These are phyloP conservation scores for Smutsia gigantea DNA, from an alignment of 2,797 vertebrate genomes.

Conservation along the genomic window DNA sequence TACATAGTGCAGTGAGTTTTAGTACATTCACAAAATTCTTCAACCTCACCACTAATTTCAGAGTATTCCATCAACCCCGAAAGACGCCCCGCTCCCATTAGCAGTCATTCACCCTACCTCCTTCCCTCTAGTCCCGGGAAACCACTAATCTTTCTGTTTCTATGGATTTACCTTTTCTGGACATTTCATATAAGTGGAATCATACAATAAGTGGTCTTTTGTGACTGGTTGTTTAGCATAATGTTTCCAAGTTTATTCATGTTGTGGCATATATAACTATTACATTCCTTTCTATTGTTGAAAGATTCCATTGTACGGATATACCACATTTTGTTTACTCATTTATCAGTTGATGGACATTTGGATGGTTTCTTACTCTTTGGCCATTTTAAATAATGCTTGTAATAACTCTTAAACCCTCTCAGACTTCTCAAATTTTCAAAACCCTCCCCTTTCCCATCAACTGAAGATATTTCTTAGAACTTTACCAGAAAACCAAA, in stretches of 20 bases:
- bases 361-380: background rate
- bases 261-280: background rate
- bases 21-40: background rate
- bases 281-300: background rate
- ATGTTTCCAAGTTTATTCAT: background rate
- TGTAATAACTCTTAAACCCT: background rate
- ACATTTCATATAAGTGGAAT: background rate
- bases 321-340: background rate
- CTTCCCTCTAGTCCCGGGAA: background rate
- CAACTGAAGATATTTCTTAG: background rate
- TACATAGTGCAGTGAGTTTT: background rate
- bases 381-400: background rate
- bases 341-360: background rate
- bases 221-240: background rate
- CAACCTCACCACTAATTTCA: background rate
- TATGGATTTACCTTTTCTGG: background rate
- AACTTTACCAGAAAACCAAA: background rate
- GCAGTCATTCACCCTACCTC: background rate
- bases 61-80: background rate
- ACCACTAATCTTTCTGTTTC: no score
- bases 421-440: background rate
- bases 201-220: background rate
- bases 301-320: background rate
- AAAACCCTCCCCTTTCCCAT: background rate
- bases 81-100: background rate